A percentile compares a stretch with the other conserved stretches of the same genome.
Evolutionary conservation across 2,797 vertebrate genomes (phyloP).

Genomic region (Pangasius sanitwongsei): DNA sequence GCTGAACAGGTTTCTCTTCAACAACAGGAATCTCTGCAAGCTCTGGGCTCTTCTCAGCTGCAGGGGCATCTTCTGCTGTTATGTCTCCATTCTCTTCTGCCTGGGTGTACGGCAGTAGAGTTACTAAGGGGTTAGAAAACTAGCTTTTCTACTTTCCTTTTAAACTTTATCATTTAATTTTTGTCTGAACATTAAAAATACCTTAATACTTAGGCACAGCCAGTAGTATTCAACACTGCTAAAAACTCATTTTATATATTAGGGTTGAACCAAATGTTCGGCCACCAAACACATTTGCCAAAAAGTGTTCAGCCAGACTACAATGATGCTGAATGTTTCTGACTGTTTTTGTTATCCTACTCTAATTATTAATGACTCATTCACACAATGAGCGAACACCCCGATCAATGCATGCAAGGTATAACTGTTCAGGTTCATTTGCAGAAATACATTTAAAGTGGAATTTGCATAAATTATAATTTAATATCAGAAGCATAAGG

Average conservation of each 20-base stretch:
- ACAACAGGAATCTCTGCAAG: slow-evolving; percentile 52
- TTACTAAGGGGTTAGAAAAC: neutral
- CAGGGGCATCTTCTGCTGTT: slow-evolving; percentile 57
- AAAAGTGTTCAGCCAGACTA: neutral
- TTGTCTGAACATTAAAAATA: neutral
- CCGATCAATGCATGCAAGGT: neutral
- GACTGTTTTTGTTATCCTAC: neutral
- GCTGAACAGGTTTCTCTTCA: slow-evolving; percentile 61
- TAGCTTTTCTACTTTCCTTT: neutral
- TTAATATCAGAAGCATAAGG: neutral
- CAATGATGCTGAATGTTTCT: neutral
- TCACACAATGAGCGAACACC: neutral
- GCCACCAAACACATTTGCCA: neutral
- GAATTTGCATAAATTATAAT: neutral
- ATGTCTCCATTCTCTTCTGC: slow-evolving; percentile 58
- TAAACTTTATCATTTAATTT: neutral
- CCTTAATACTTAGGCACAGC: neutral
- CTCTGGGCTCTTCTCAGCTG: slow-evolving; percentile 47
- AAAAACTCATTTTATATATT: neutral
- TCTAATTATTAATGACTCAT: neutral
- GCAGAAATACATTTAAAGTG: neutral
- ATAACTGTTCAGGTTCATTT: neutral
- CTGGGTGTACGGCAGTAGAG: slow-evolving; percentile 14
- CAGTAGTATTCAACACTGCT: neutral
- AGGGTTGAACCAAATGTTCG: neutral